These are phyloP conservation scores for Drosophila lacertosa DNA, from an alignment of 1,140 invertebrate genomes.

Conservation along the genomic window DNA sequence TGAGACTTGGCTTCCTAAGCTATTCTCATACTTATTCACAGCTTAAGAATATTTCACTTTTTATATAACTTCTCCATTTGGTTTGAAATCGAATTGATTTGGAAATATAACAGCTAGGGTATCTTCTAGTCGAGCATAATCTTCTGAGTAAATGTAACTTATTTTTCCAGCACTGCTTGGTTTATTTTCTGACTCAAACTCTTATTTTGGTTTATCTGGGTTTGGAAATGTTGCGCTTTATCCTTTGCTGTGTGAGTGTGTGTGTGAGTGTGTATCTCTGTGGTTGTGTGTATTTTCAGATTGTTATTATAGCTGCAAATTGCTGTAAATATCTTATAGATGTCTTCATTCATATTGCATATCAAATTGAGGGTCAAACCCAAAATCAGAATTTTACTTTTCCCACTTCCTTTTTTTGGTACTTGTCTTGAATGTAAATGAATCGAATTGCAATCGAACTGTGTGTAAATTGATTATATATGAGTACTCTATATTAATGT, in stretches of 20 bases:
- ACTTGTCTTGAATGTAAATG: constrained; percentile 11
- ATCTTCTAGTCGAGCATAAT: too few species aligned
- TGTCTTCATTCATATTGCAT: constrained; percentile 39
- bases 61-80: too few species aligned
- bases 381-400: constrained; percentile 14
- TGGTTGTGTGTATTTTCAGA: constrained; percentile 3
- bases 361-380: constrained; percentile 18
- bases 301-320: constrained; percentile 43
- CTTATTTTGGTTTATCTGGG: neutral
- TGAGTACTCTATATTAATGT: constrained; percentile 3
- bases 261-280: neutral
- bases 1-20: too few species aligned
- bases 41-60: too few species aligned
- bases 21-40: too few species aligned
- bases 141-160: too few species aligned
- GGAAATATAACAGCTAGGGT: too few species aligned
- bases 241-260: neutral
- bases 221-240: neutral
- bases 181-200: neutral
- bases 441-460: constrained; percentile 8
- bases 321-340: constrained; percentile 37
- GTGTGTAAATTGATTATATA: constrained; percentile 3
- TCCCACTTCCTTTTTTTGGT: neutral
- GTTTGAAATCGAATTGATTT: too few species aligned
- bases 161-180: neutral